Base-by-base conservation (phyloP, 2,113 vertebrate species). In the Casuarius casuarius region DNA sequence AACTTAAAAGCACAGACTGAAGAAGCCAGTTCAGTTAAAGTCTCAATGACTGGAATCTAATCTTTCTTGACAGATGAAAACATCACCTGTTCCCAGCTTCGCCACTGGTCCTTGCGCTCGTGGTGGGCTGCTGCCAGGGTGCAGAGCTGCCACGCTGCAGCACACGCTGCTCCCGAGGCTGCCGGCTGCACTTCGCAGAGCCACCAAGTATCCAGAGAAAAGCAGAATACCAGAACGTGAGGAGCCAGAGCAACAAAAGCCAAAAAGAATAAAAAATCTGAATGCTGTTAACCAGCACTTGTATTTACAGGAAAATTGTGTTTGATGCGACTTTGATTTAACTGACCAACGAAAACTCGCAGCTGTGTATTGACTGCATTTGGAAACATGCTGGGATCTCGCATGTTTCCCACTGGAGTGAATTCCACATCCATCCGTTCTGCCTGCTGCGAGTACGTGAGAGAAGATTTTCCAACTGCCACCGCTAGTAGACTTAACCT, bases 121-220 rank as follows among this genome's bases (percentile, higher is more conserved):
- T 2, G 9, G 35, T 22, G 67, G 82, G 52, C 66, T 78, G 65
- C 72, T 52, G 28, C 86, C 29, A 59, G 61, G 54, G 83, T 21
- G 56, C 87, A 75, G 63, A 61, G 59, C 49, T 54, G 51, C 58
- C 52, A 6, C 1, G 4, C 23, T 72, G 38, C 56, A 71, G 83
- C 21, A 29, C 1, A 26, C 26, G 3, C 56, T 31, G 56, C n/a
- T 87, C 51, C 78, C 0, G 0, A 66, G 29, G 61, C 2, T 75
- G 62, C 40, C 67, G 87, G 35, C 49, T n/a, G 48, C 3, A 5
- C 49, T 78, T 79, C 38, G 62, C 42, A n/a, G 62, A 89, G 70
- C 54, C 61, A 48, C 33, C 52, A 70, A 12, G 6, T 26, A 75
- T 38, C 49, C 62, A 70, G 42, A 44, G 21, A 74, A 79, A 49